These are phyloP conservation scores for Xestia xanthographa DNA, from an alignment of 2,888 invertebrate species.

Conservation along the genomic window DNA sequence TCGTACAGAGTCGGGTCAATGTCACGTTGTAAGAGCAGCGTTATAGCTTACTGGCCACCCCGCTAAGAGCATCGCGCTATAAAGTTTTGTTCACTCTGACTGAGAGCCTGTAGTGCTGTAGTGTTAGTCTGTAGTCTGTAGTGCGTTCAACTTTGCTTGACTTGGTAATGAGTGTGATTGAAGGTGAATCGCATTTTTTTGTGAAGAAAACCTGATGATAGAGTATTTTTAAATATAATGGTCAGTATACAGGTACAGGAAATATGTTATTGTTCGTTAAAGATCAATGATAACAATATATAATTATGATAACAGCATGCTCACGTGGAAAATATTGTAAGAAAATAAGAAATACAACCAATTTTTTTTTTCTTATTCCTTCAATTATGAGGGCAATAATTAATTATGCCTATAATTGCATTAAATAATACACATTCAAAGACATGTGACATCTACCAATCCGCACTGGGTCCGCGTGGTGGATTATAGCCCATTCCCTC, in stretches of 20 bases:
- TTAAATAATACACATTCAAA: no score
- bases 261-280: neutral
- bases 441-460: no score
- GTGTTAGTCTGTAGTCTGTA: conserved; percentile 46
- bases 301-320: no score
- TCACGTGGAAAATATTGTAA: no score
- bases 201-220: neutral
- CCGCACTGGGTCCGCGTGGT: no score
- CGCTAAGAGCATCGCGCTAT: conserved; percentile 75
- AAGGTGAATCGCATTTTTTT: conserved; percentile 16
- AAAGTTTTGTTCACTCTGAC: conserved; percentile 72
- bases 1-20: conserved; percentile 63
- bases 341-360: no score
- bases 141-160: conserved; percentile 51
- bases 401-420: no score
- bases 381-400: no score
- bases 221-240: neutral
- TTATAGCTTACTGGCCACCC: conserved; percentile 64
- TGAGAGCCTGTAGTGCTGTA: conserved; percentile 42
- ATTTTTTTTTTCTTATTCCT: no score
- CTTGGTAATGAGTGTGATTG: conserved; percentile 29
- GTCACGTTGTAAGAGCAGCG: conserved; percentile 66
- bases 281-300: neutral
- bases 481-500: no score
- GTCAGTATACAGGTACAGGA: neutral